Evolutionary conservation across 2,888 invertebrate species (phyloP).

Genomic region (Heliconius cydno): DNA sequence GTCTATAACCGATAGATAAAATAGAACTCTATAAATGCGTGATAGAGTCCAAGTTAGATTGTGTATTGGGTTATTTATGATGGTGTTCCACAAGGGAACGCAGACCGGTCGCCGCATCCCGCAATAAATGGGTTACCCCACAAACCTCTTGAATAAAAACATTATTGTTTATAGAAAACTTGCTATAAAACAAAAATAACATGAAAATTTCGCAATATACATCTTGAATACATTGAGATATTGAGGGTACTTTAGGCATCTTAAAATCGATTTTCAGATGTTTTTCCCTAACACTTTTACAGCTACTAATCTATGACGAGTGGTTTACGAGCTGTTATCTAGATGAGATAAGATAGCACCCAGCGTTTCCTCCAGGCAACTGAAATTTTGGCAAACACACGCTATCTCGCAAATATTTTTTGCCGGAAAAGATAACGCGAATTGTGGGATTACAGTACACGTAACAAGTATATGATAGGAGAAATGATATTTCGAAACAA

Average conservation of each 20-base stretch:
- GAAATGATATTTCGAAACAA: constrained; percentile 12
- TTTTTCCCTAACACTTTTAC: not conserved
- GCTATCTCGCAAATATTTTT: constrained; percentile 54
- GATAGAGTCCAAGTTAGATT: constrained; percentile 50
- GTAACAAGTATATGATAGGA: constrained; percentile 14
- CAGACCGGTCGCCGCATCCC: constrained; percentile 69
- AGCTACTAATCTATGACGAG: constrained; percentile 42
- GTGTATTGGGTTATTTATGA: constrained; percentile 32
- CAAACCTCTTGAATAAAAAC: constrained; percentile 80
- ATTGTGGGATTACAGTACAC: constrained; percentile 46
- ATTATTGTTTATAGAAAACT: constrained; percentile 45
- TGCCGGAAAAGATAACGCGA: constrained; percentile 62
- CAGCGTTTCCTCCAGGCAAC: constrained; percentile 75
- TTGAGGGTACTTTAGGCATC: not conserved
- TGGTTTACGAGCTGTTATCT: constrained; percentile 46
- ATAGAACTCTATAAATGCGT: constrained; percentile 53
- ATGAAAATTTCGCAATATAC: not conserved
- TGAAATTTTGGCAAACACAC: constrained; percentile 54
- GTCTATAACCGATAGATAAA: constrained; percentile 46
- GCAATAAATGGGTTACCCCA: constrained; percentile 81
- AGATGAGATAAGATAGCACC: constrained; percentile 63
- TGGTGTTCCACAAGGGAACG: constrained; percentile 68
- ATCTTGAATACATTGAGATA: not conserved
- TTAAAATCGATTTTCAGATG: not conserved
- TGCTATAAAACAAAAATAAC: not conserved